Evolutionary conservation across 2,113 vertebrate species (phyloP).

Genomic region (Sylvietta virens): DNA sequence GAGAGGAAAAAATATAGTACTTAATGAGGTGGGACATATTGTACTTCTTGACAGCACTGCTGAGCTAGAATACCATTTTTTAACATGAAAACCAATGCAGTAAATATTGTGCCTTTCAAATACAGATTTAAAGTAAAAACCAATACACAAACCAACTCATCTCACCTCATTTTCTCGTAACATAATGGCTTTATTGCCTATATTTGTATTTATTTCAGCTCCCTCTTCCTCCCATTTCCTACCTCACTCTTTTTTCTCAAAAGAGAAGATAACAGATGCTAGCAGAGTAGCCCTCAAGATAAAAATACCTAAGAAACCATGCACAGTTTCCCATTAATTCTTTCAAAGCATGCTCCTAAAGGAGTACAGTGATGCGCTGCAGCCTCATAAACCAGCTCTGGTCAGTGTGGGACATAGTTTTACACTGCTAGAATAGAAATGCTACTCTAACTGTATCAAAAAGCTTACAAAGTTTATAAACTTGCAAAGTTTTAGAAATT

Average conservation of each 20-base stretch:
- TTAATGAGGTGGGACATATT: slow-evolving; percentile 47
- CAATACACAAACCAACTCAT: neutral
- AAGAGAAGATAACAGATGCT: neutral
- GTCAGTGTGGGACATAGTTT: neutral
- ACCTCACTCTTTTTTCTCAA: neutral
- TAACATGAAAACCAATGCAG: slow-evolving; percentile 2
- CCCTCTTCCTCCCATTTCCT: neutral
- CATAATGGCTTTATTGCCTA: neutral
- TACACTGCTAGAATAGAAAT: neutral
- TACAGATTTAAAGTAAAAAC: neutral
- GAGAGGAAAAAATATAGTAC: neutral
- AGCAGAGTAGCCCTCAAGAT: neutral
- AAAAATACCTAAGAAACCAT: neutral
- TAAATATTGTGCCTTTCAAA: slow-evolving; percentile 20
- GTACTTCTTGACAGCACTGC: slow-evolving; percentile 24
- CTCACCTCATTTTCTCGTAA: neutral
- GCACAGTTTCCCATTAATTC: neutral
- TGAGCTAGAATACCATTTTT: slow-evolving; percentile 19
- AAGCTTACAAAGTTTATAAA: neutral
- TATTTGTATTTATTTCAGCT: neutral
- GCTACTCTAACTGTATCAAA: neutral
- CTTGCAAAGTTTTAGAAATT: neutral
- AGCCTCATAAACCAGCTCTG: neutral
- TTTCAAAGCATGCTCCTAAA: neutral
- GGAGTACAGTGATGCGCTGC: neutral